Base-by-base conservation (phyloP, 1,140 invertebrate species). In the Musca vetustissima region DNA sequence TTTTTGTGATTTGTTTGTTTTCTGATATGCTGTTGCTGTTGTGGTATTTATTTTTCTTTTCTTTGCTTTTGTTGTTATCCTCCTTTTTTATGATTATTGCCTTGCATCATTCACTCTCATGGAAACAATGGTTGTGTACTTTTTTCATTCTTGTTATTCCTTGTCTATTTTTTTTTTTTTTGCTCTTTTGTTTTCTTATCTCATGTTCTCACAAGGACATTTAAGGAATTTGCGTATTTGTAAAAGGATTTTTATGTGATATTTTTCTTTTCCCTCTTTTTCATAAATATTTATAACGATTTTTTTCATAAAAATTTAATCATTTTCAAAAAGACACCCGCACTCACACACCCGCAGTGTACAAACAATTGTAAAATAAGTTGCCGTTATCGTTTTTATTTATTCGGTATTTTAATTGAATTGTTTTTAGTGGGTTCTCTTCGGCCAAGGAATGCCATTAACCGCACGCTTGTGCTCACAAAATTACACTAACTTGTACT, bases 141-240 rank as follows among this genome's bases (percentile, higher is more conserved):
- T n/a, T 50, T 49, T 66, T 43, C 13, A 4, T 43, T 43, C 36
- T 43, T 43, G 36, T 13, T 43, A 43, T 43, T 43, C 36, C 11
- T 43, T 43, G 36, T 43, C 36, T 43, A n/a, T n/a, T n/a, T 28
- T 28, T 3, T 28, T 28, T 28, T 28, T 28, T 8, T 28, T 28
- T 4, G 28, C 47, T 50, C 25, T 43, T 61, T 43, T n/a, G n/a
- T n/a, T n/a, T n/a, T n/a, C n/a, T n/a, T n/a, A n/a, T 11, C 28
- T 8, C 70, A 78, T 73, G 75, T 76, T 73, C 74, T 75, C 52
- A 70, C 77, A 79, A 79, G 77, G 77, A 79, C 77, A 79, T 57
- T 67, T 32, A 68, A 77, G 72, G 76, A 79, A 79, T 79, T 76
- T 73, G 78, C 78, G 78, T 78, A 78, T 78, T 75, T 75, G 70